phyloP scores from a whole-genome alignment of 2,113 vertebrate genomes.

The Hypanus sabinus region DNA sequence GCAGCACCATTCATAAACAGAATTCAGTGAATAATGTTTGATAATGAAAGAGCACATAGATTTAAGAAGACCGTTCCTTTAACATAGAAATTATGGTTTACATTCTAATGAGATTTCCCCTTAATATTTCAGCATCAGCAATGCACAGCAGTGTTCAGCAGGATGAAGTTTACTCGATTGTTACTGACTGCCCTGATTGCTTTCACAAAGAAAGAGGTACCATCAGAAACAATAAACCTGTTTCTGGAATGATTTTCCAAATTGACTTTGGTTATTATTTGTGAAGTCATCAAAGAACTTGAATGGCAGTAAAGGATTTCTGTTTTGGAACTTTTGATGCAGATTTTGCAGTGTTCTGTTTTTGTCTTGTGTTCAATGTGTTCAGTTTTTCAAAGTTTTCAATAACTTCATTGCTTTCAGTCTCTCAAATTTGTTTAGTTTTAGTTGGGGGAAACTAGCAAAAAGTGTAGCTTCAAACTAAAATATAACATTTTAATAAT shows the following conservation, averaged over 20 bases:
- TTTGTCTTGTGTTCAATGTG: too few relatives aligned
- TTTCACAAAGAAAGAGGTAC: constrained; percentile 89
- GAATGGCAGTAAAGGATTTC: background rate
- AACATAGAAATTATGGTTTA: background rate
- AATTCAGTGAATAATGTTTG: background rate
- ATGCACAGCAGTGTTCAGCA: constrained; percentile 82
- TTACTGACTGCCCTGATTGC: constrained; percentile 82
- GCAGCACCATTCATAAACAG: background rate
- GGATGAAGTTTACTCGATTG: constrained; percentile 85
- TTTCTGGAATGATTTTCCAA: background rate
- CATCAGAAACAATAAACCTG: background rate
- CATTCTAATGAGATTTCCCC: background rate
- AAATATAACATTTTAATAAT: background rate
- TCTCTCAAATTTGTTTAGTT: background rate
- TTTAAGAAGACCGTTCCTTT: background rate
- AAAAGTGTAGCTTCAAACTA: background rate
- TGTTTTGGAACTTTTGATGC: background rate
- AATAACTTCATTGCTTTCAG: background rate
- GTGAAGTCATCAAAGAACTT: background rate
- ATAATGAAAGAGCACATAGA: background rate
- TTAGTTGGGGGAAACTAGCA: background rate
- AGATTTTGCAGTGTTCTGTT: too few relatives aligned
- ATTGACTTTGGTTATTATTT: background rate
- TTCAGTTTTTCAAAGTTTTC: too few relatives aligned
- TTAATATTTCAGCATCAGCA: constrained; percentile 72